These are phyloP conservation scores for Odontothrips loti DNA, from an alignment of 2,888 invertebrate genomes.

Conservation along the genomic window DNA sequence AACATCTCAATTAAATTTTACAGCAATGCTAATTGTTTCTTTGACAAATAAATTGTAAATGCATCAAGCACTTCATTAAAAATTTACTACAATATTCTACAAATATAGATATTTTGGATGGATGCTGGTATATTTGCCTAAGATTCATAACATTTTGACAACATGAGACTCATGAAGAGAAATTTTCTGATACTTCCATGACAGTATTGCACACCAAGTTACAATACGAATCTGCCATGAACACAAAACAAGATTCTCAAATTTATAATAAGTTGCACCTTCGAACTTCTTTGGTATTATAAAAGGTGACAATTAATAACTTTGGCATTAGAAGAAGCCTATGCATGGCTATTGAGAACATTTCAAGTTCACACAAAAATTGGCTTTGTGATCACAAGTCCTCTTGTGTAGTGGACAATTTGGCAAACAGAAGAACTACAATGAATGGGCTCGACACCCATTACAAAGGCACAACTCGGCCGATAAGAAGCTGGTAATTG, in stretches of 20 bases:
- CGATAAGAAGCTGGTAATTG: too few species aligned
- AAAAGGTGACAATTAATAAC: background rate
- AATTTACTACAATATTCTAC: background rate
- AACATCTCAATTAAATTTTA: background rate
- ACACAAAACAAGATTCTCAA: too few species aligned
- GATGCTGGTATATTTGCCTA: background rate
- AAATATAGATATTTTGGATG: background rate
- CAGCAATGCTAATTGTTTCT: background rate
- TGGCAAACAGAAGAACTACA: too few species aligned
- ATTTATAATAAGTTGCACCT: background rate
- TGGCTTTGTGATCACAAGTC: too few species aligned
- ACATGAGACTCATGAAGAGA: background rate
- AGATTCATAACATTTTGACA: background rate
- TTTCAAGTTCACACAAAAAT: too few species aligned
- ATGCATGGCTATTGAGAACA: too few species aligned
- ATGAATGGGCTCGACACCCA: too few species aligned
- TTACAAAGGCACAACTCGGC: too few species aligned
- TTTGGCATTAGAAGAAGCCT: background rate
- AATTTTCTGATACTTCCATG: background rate
- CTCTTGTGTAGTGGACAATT: too few species aligned
- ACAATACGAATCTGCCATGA: too few species aligned
- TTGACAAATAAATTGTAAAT: background rate
- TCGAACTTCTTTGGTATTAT: background rate
- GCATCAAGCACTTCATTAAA: background rate
- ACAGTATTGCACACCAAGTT: background rate